Percentiles rank a stretch among this genome's conserved stretches.
These are phyloP conservation scores for Homalodisca vitripennis DNA, from an alignment of 1,140 invertebrate species.

Conservation along the genomic window DNA sequence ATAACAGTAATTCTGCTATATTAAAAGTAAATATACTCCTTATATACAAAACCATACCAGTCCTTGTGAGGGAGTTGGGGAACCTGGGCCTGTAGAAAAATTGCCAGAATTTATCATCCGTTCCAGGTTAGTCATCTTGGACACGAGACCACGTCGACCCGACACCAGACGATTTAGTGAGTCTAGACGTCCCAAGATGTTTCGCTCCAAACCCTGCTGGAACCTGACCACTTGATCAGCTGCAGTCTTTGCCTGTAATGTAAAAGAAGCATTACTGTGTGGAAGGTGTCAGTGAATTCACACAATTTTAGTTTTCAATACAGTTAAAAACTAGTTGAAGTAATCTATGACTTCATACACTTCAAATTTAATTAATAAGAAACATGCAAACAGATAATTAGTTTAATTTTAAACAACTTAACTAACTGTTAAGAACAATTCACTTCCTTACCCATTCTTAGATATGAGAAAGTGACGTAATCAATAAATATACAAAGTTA, in stretches of 20 bases:
- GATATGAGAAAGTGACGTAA: too few species aligned
- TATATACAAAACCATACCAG: too few species aligned
- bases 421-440: too few species aligned
- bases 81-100: neutral
- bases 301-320: neutral
- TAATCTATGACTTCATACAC: neutral
- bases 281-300: neutral
- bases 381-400: neutral
- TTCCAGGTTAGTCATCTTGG: neutral
- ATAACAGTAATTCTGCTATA: too few species aligned
- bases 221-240: constrained; percentile 29
- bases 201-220: neutral
- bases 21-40: too few species aligned
- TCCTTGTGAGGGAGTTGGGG: too few species aligned
- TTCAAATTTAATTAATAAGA: neutral
- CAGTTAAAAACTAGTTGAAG: neutral
- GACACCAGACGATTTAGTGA: constrained; percentile 24
- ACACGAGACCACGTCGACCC: neutral
- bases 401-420: neutral
- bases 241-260: constrained; percentile 37
- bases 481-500: too few species aligned
- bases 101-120: neutral
- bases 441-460: too few species aligned
- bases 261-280: too few species aligned
- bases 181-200: constrained; percentile 33